Conservation (phyloP, 1,140 invertebrate genomes). For the Drosophila pruinosa region DNA sequence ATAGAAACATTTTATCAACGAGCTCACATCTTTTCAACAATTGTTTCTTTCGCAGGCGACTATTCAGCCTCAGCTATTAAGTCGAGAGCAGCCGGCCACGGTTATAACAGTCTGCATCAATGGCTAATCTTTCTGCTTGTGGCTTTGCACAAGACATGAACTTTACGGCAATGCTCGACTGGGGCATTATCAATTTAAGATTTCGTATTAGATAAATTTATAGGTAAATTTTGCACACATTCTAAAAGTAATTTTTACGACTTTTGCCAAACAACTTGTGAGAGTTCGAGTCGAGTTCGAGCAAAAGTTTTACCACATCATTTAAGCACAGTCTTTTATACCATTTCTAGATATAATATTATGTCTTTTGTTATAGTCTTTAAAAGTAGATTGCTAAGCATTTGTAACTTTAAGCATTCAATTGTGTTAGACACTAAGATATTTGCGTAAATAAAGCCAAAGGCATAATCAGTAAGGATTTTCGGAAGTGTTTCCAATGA, state of each 20-base stretch:
- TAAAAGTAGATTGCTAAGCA: constrained; percentile 52
- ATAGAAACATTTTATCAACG: not conserved
- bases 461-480: constrained; percentile 30
- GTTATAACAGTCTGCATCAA: constrained; percentile 57
- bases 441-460: constrained; percentile 70
- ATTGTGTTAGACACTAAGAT: constrained; percentile 47
- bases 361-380: constrained; percentile 25
- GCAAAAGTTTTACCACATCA: constrained; percentile 10
- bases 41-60: constrained; percentile 57
- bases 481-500: not conserved
- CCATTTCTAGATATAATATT: constrained; percentile 28
- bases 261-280: not conserved
- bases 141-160: constrained; percentile 68
- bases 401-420: constrained; percentile 48
- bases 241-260: not conserved
- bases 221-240: constrained; percentile 41
- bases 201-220: constrained; percentile 45
- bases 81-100: constrained; percentile 51
- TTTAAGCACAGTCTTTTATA: constrained; percentile 51
- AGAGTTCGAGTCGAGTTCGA: not conserved
- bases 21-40: not conserved
- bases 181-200: constrained; percentile 44
- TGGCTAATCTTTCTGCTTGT: constrained; percentile 69
- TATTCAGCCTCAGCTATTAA: constrained; percentile 81
- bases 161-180: not conserved